These are phyloP conservation scores for Pica pica DNA, from an alignment of 2,113 vertebrate genomes.

Conservation along the genomic window DNA sequence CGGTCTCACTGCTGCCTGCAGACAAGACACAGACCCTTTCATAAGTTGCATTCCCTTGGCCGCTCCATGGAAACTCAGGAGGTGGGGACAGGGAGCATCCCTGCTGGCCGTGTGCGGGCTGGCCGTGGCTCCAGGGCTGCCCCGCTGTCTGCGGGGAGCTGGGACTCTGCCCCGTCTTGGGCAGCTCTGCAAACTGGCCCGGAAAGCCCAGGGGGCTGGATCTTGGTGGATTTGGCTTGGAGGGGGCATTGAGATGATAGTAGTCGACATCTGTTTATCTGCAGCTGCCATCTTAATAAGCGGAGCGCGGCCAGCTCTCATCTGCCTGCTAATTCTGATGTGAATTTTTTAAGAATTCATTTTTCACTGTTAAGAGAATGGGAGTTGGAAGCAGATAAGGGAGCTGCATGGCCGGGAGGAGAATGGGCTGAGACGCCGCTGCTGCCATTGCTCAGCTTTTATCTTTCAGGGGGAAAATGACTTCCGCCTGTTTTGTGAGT, in stretches of 20 bases:
- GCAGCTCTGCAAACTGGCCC: not conserved
- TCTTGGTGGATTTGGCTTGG: slow-evolving; percentile 19
- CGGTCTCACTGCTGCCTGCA: not conserved
- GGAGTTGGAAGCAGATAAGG: slow-evolving; percentile 50
- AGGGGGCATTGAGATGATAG: slow-evolving; percentile 37
- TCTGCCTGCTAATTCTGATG: slow-evolving; percentile 52
- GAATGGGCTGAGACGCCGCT: not conserved
- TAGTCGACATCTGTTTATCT: slow-evolving; percentile 54
- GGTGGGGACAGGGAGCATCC: not conserved
- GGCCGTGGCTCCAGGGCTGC: rapidly evolving
- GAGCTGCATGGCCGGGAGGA: not conserved
- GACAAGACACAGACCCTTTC: slow-evolving; percentile 17
- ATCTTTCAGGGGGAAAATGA: slow-evolving; percentile 54
- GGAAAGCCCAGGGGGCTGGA: not conserved
- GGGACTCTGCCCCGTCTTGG: not conserved
- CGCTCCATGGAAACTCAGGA: not conserved
- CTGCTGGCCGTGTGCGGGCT: rapidly evolving
- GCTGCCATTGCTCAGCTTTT: slow-evolving; percentile 57
- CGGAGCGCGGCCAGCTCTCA: not conserved
- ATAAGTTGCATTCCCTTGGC: not conserved
- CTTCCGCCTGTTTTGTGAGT: slow-evolving; percentile 32
- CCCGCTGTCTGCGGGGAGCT: not conserved
- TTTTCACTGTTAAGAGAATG: slow-evolving; percentile 54
- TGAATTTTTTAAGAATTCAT: slow-evolving; percentile 57
- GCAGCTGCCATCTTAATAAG: slow-evolving; percentile 57